phyloP scores from a whole-genome alignment of 2,797 vertebrate species.

The Echeneis naucrates region DNA sequence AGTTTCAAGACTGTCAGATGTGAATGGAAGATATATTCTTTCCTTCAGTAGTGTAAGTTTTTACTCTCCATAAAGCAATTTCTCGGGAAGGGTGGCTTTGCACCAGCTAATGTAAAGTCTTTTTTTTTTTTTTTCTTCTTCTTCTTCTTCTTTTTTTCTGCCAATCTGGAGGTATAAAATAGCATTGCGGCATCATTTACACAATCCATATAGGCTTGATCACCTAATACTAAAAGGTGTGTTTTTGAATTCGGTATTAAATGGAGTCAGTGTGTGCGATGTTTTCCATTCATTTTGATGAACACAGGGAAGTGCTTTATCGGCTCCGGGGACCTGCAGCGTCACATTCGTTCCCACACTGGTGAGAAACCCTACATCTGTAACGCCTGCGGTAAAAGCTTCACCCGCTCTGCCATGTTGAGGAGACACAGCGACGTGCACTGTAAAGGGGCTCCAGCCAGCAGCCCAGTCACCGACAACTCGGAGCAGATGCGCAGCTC shows the following conservation, averaged over 20 bases:
- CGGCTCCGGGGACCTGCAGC: conserved; percentile 93
- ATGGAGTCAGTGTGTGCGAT: not conserved
- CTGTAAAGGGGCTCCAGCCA: conserved; percentile 76
- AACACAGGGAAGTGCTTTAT: conserved; percentile 92
- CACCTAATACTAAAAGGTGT: not conserved
- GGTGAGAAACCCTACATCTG: conserved; percentile 96
- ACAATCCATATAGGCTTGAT: not conserved
- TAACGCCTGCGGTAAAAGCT: conserved; percentile 91
- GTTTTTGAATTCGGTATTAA: not conserved
- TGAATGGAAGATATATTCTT: too few species aligned
- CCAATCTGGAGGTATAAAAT: not conserved
- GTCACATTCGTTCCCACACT: conserved; percentile 94
- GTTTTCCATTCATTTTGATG: conserved; percentile 10
- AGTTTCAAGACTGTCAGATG: not conserved
- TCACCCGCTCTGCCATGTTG: conserved; percentile 94
- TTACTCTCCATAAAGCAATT: not conserved
- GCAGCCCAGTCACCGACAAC: conserved; percentile 39
- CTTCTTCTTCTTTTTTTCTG: too few species aligned
- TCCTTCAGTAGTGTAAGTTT: not conserved
- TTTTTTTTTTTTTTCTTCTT: too few species aligned
- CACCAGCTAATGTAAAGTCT: not conserved
- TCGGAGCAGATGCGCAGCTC: conserved; percentile 69
- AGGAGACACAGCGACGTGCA: conserved; percentile 90
- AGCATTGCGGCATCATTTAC: not conserved
- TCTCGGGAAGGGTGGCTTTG: not conserved